Evolutionary conservation across 2,888 invertebrate genomes (phyloP).

Genomic region (Tillus elongatus): DNA sequence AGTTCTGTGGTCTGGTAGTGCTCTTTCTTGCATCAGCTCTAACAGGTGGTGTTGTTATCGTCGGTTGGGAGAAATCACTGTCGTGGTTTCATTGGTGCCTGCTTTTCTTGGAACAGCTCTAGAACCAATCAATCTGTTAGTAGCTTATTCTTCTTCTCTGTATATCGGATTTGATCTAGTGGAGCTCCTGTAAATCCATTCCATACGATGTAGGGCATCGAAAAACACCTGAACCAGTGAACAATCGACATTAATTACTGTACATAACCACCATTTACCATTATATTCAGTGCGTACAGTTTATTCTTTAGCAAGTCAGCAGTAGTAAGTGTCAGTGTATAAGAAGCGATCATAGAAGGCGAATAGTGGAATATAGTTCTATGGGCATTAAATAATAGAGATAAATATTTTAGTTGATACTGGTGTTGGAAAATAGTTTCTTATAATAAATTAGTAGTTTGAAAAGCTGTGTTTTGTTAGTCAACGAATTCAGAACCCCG

Average conservation of each 20-base stretch:
- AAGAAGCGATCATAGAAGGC: no score
- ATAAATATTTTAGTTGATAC: no score
- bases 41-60: conserved; percentile 16
- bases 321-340: no score
- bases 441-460: no score
- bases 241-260: conserved; percentile 75
- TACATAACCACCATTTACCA: conserved; percentile 70
- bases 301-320: no score
- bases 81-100: conserved; percentile 45
- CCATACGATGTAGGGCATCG: conserved; percentile 62
- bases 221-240: conserved; percentile 82
- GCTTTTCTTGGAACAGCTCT: conserved; percentile 26
- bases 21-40: conserved; percentile 77
- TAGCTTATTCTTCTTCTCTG: conserved; percentile 41
- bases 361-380: no score
- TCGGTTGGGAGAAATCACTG: conserved; percentile 30
- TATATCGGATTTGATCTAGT: conserved; percentile 55
- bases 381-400: no score
- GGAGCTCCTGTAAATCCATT: conserved; percentile 95
- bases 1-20: conserved; percentile 43
- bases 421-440: no score
- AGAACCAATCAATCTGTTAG: conserved; percentile 28
- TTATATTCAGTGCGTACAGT: no score
- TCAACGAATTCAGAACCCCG: no score
- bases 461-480: no score